These are phyloP conservation scores for Nibea coibor DNA, from an alignment of 2,113 vertebrate genomes.

Conservation along the genomic window DNA sequence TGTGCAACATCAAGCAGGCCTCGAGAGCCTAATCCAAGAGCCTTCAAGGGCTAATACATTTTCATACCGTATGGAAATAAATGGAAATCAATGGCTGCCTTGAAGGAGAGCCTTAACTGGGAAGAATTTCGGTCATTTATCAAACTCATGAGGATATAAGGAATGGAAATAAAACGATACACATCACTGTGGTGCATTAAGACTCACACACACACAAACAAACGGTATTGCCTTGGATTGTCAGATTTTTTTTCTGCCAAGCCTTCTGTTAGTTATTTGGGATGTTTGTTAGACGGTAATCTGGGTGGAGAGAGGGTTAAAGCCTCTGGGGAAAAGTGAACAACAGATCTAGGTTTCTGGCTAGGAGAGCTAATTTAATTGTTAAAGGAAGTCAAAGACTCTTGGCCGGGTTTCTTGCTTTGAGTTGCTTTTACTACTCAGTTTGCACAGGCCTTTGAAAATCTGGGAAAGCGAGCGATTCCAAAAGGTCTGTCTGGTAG, in stretches of 20 bases:
- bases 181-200: neutral
- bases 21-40: no score
- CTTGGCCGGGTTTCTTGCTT: conserved; percentile 7
- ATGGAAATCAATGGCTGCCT: conserved; percentile 8
- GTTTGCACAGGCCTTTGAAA: conserved; percentile 5
- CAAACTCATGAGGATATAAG: neutral
- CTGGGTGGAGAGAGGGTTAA: neutral
- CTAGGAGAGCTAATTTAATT: conserved; percentile 26
- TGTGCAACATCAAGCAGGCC: neutral
- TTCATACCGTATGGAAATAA: neutral
- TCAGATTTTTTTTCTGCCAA: neutral
- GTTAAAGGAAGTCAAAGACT: neutral
- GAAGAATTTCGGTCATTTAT: neutral
- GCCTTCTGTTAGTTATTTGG: neutral
- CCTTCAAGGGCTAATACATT: neutral
- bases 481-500: neutral
- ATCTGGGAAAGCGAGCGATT: neutral
- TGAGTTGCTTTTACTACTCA: neutral
- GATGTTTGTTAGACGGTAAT: neutral
- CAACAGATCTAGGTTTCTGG: conserved; percentile 18
- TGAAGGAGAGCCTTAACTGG: neutral
- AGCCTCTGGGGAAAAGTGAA: neutral
- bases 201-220: neutral
- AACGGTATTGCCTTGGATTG: neutral
- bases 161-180: neutral